Evolutionary conservation across 2,888 invertebrate species (phyloP).

Genomic region (Prenolepis imparis): DNA sequence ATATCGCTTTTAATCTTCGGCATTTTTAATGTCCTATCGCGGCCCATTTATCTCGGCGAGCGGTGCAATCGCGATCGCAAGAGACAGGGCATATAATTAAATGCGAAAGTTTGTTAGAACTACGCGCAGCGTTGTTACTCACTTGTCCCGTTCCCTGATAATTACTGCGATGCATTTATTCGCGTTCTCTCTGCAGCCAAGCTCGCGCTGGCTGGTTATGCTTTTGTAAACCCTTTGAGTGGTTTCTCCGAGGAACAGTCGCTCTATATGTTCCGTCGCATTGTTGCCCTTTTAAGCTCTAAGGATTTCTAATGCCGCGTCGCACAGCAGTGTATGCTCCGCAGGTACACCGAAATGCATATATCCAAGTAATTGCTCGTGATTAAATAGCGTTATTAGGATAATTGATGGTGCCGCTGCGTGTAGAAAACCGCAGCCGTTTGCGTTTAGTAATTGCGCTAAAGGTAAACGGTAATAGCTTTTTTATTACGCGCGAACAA

Average conservation of each 20-base stretch:
- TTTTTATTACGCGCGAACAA: slow-evolving; percentile 1
- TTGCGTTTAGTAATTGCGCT: neutral
- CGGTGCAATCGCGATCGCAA: slow-evolving; percentile 45
- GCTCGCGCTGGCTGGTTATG: slow-evolving; percentile 48
- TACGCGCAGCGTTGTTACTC: slow-evolving; percentile 50
- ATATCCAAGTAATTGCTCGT: slow-evolving; percentile 56
- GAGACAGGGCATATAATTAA: slow-evolving; percentile 55
- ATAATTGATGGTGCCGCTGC: slow-evolving; percentile 35
- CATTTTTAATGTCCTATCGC: slow-evolving; percentile 40
- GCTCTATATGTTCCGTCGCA: slow-evolving; percentile 43
- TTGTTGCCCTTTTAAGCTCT: slow-evolving; percentile 48
- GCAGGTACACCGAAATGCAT: slow-evolving; percentile 36
- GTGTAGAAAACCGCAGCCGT: slow-evolving; percentile 1
- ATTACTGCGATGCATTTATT: slow-evolving; percentile 60
- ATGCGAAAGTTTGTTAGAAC: slow-evolving; percentile 58
- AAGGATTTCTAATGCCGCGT: slow-evolving; percentile 58
- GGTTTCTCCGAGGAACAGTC: slow-evolving; percentile 45
- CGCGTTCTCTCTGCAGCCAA: slow-evolving; percentile 48
- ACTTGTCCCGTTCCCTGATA: slow-evolving; percentile 59
- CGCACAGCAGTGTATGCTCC: slow-evolving; percentile 11
- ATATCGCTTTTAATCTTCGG: slow-evolving; percentile 49
- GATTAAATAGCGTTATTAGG: slow-evolving; percentile 52
- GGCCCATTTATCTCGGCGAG: slow-evolving; percentile 47
- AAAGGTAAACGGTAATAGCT: neutral
- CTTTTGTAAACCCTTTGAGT: slow-evolving; percentile 57